These are phyloP conservation scores for Porites divaricata DNA, from an alignment of 92 coral and sea anemone genomes.

Conservation along the genomic window DNA sequence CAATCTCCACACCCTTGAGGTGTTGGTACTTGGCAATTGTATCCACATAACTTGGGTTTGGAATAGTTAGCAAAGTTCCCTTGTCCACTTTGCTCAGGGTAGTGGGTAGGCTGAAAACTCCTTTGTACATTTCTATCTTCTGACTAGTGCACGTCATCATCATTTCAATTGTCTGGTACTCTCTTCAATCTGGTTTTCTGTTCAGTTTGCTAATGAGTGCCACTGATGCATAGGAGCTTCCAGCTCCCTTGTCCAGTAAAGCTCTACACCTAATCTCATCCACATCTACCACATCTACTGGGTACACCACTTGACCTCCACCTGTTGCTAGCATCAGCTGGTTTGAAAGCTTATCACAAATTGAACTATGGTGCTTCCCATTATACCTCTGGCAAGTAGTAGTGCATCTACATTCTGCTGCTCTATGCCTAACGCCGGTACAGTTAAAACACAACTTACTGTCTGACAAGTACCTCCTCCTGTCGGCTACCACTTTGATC, in stretches of 20 bases:
- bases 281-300: slow-evolving; percentile 12
- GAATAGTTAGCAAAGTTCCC: slow-evolving; percentile 47
- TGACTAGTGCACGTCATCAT: slow-evolving; percentile 7
- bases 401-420: slow-evolving; percentile 48
- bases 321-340: slow-evolving; percentile 1
- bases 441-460: slow-evolving; percentile 57
- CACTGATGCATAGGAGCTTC: slow-evolving; percentile 17
- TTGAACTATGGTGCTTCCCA: slow-evolving; percentile 15
- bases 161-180: slow-evolving; percentile 12
- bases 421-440: slow-evolving; percentile 59
- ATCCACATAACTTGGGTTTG: slow-evolving; percentile 62
- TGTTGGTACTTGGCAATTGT: slow-evolving; percentile 43
- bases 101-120: slow-evolving; percentile 17
- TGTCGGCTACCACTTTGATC: slow-evolving; percentile 42
- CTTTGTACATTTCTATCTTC: slow-evolving; percentile 1
- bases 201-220: background rate
- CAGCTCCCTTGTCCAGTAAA: slow-evolving; percentile 14
- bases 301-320: slow-evolving; percentile 4
- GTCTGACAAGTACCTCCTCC: slow-evolving; percentile 36
- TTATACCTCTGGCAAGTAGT: slow-evolving; percentile 7
- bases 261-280: slow-evolving; percentile 9
- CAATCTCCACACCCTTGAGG: slow-evolving; percentile 51
- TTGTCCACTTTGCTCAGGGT: slow-evolving; percentile 61
- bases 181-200: background rate
- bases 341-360: slow-evolving; percentile 17